Evolutionary conservation across 92 coral and sea anemone species (phyloP), one percentile per base, ranked within the genome.

Genomic region (Bergia sp.): DNA sequence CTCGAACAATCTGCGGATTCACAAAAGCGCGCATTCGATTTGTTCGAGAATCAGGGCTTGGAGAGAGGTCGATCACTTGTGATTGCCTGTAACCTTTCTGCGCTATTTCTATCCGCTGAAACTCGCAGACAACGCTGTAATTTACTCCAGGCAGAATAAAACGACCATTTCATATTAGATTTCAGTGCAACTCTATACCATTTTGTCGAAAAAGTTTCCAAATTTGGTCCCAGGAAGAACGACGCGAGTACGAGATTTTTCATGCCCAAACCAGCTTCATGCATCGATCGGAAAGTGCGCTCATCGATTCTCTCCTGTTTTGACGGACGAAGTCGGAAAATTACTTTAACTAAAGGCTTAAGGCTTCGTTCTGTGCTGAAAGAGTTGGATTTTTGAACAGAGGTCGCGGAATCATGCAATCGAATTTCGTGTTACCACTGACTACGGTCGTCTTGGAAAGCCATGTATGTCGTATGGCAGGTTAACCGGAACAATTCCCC

Each of bases 41-140:
- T 45, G 41, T 84, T 84, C 87, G 77, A 49, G 87, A 84, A 84
- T 36, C 61, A 18, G 29, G 49, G n/a, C 75, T 58, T 64, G 87
- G n/a, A 69, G 11, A 72, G 77, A 84, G 87, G 87, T 83, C 86
- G 86, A 37, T 83, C 40, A 37, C 65, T 83, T 23, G 64, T 84
- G 87, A 45, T 72, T 71, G n/a, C 15, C 16, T 67, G 21, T 84
- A 84, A 84, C 87, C 87, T 84, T 84, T 84, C 78, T 84, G 87
- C 87, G 77, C 87, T 47, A 71, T 44, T 40, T 69, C 79, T 16
- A 20, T 29, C 45, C 23, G 72, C 37, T 18, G 37, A 55, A 84
- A 7, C 53, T 9, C 64, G 66, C 44, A 42, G 75, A 39, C 7
- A 69, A 65, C 20, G 37, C 38, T 78, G 7, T 37, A 37, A 18